Base-by-base conservation (phyloP, 2,888 invertebrate genomes). In the Neoscelio sp. region DNA sequence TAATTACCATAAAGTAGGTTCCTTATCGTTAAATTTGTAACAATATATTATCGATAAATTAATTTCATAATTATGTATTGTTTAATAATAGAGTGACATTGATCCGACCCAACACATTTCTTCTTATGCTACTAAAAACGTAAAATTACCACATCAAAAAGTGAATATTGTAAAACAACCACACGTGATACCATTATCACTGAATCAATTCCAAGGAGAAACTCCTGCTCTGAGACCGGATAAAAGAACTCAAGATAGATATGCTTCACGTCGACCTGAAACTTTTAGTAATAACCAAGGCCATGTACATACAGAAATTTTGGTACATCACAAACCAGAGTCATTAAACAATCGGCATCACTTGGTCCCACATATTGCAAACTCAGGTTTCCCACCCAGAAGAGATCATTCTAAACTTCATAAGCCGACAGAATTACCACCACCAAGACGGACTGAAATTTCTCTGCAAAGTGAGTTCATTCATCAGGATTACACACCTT, bases 1-100 rank as follows among this genome's bases (percentile, higher is more conserved):
- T 73, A 92, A 92, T 58, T 92, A 91, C 35, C 91, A 91, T 77
- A 90, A 92, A 71, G 87, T 87, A 75, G 26, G 7, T 30, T 17
- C 6, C 62, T 3, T 8, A 3, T 23, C 23, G 6, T 23, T 23
- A 23, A 4, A 6, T 3, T 23, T 4, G 23, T 4, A 23, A 23
- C 23, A 23, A 4, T 23, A 4, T 23, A 4, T 23, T 23, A 42
- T 3, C 26, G 13, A 20, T 48, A 48, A 17, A 5, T 8, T 18
- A 18, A 44, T n/a, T n/a, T 18, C n/a, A n/a, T 3, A 8, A 17
- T 12, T 62, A 30, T 23, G 17, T 3, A 17, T 18, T 48, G 23
- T 28, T 18, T 52, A 2, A 38, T 48, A 80, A 8, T 40, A 89
- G 89, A 79, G 82, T 4, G 87, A 88, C 79, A 83, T 83, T 2